phyloP scores from a whole-genome alignment of 2,888 invertebrate genomes.

The Augiades crinisus region DNA sequence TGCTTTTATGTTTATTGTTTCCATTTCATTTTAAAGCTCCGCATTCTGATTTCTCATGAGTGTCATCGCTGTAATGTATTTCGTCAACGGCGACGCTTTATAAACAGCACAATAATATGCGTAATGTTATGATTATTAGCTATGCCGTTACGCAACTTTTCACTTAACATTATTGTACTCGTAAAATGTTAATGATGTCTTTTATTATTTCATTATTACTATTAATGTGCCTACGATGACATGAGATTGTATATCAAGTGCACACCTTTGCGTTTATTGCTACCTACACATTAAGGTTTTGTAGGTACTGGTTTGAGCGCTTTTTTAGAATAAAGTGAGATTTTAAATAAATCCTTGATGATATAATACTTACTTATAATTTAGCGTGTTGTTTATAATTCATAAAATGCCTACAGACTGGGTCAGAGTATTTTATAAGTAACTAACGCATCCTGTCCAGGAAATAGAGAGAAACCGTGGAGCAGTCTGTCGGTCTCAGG shows the following conservation, averaged over 20 bases:
- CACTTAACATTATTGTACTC: slow-evolving; percentile 59
- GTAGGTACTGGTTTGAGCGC: too few relatives aligned
- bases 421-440: too few relatives aligned
- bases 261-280: not conserved
- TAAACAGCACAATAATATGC: slow-evolving; percentile 41
- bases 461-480: too few relatives aligned
- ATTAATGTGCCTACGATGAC: slow-evolving; percentile 12
- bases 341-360: too few relatives aligned
- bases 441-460: too few relatives aligned
- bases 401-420: too few relatives aligned
- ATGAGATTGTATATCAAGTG: slow-evolving; percentile 12
- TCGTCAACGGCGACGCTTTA: slow-evolving; percentile 53
- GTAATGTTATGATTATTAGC: slow-evolving; percentile 56
- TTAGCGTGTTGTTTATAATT: too few relatives aligned
- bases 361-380: too few relatives aligned
- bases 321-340: too few relatives aligned
- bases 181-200: slow-evolving; percentile 33
- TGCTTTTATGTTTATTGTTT: slow-evolving; percentile 79
- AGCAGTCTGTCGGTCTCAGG: too few relatives aligned
- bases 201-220: slow-evolving; percentile 32
- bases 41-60: slow-evolving; percentile 78
- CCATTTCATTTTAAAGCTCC: slow-evolving; percentile 74
- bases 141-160: slow-evolving; percentile 62
- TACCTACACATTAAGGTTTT: not conserved
- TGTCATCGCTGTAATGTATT: slow-evolving; percentile 68